Percentiles rank a stretch among this genome's conserved stretches.
These are phyloP conservation scores for Cabera pusaria DNA, from an alignment of 2,888 invertebrate genomes.

Conservation along the genomic window DNA sequence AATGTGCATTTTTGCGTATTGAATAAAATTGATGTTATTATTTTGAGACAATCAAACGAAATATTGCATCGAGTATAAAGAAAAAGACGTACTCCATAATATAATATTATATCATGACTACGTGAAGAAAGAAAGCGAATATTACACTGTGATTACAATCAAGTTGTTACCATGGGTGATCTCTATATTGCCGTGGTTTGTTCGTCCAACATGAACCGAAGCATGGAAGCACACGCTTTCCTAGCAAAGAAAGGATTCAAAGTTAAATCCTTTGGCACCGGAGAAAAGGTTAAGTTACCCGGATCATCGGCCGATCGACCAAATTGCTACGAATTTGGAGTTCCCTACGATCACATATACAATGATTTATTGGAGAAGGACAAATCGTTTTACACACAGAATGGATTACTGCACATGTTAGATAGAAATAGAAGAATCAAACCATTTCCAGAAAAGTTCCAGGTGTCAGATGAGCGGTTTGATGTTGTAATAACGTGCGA, in stretches of 20 bases:
- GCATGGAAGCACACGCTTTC: conserved; percentile 99
- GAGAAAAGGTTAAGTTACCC: conserved; percentile 98
- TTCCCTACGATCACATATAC: conserved; percentile 97
- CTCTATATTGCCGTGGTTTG: conserved; percentile 97
- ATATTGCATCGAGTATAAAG: no score
- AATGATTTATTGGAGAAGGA: conserved; percentile 95
- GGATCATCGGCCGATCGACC: conserved; percentile 97
- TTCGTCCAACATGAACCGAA: conserved; percentile 99
- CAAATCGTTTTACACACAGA: conserved; percentile 97
- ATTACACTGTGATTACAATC: neutral
- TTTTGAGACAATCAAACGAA: no score
- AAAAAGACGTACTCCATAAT: no score
- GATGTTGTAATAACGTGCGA: conserved; percentile 98
- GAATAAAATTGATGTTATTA: no score
- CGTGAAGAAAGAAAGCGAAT: no score
- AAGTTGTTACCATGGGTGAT: conserved; percentile 49
- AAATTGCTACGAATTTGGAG: conserved; percentile 98
- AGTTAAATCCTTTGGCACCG: conserved; percentile 97
- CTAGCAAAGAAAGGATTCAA: conserved; percentile 98
- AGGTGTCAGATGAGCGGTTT: conserved; percentile 93
- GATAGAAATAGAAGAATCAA: conserved; percentile 98
- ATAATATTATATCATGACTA: no score
- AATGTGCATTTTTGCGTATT: no score
- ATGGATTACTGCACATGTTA: conserved; percentile 98
- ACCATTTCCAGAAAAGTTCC: conserved; percentile 96